Evolutionary conservation across 2,797 vertebrate species (phyloP), one percentile per base, ranked within the genome.

Genomic region (Etheostoma perlongum): DNA sequence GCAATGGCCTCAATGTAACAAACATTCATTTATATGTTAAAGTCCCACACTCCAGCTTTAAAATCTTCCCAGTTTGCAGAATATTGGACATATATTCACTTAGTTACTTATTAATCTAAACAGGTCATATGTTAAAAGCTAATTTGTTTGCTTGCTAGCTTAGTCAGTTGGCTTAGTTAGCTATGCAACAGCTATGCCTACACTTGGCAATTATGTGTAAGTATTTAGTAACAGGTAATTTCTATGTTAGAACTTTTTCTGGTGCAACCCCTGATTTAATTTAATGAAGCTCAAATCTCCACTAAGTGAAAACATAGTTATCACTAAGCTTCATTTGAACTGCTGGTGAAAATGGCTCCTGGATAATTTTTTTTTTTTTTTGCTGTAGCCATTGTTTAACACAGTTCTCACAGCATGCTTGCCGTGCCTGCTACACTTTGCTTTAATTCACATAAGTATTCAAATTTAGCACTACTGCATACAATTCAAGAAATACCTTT

Each of bases 391-490:
- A 14, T 11, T 58, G 27, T 70, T 53, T 18, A 54, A 48, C 36
- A 42, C 16, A 33, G 10, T 65, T 19, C 13, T 61, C 18, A 15
- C 51, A 63, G 57, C 30, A 30, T 16, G 5, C 67, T 69, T 62
- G 9, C 54, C 72, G 27, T 69, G 61, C 11, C 69, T 70, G 53
- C 40, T 27, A 19, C 21, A 12, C 47, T 55, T 46, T 21, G 13
- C 23, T 57, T 72, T 58, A n/a, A 71, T 67, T 67, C 30, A 42
- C 36, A 66, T 51, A 70, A 65, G 53, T 54, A 49, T 72, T 76
- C 48, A 33, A 74, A 73, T 74, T 73, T 67, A 62, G 49, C 61
- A 25, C 40, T 4, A 3, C 59, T 46, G 46, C 25, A 11, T 21
- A 54, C 30, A 66, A 75, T 51, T 23, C 47, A 61, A 64, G 30